Evolutionary conservation across 2,797 vertebrate genomes (phyloP).

Genomic region (Bradypodion pumilum): DNA sequence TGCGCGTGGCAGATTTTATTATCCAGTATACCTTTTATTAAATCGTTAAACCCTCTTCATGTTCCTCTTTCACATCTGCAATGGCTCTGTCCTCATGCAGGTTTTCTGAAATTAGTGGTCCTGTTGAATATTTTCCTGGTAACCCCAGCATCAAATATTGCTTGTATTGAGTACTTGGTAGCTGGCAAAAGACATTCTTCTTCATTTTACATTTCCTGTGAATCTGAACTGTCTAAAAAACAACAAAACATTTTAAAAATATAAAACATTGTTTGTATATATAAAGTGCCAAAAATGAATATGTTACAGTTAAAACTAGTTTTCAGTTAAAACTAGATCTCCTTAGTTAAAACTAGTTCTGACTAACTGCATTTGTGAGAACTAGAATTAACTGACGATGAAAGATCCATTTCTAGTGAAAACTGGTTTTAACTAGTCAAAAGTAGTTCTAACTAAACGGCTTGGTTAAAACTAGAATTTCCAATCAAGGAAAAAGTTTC

Average conservation of each 20-base stretch:
- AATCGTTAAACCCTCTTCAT: conserved; percentile 1
- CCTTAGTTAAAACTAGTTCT: no score
- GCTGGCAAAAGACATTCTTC: background rate
- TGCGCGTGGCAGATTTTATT: background rate
- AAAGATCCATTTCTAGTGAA: no score
- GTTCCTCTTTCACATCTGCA: background rate
- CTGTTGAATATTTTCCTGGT: background rate
- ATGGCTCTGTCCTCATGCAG: background rate
- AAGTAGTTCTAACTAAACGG: no score
- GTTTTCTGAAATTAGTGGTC: background rate
- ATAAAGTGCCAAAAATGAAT: no score
- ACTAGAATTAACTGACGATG: no score
- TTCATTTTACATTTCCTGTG: background rate
- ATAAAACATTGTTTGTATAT: background rate
- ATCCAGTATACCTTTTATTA: conserved; percentile 8
- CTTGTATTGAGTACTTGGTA: background rate
- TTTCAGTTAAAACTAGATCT: no score
- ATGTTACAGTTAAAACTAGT: no score
- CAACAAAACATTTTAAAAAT: background rate
- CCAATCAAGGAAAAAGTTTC: no score
- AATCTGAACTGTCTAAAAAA: background rate
- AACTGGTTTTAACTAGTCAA: no score
- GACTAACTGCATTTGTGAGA: no score
- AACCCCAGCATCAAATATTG: background rate
- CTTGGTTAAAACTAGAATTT: no score